Conservation (phyloP, 2,797 vertebrate genomes). For the Lagodon rhomboides region DNA sequence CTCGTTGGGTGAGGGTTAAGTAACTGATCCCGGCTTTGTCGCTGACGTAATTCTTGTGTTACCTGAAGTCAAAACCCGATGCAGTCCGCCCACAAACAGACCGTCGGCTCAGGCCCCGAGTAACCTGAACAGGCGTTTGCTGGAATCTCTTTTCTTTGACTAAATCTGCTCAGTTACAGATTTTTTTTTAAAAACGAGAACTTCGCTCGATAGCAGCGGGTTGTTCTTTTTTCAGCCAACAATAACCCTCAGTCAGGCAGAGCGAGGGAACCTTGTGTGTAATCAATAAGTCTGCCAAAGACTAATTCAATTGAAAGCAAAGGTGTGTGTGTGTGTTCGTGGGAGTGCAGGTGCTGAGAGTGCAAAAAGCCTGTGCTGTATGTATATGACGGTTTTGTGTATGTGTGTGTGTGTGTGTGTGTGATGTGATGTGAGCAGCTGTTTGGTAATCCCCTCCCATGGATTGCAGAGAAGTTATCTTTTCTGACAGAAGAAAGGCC, state of each 20-base stretch:
- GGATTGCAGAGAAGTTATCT: conserved; percentile 55
- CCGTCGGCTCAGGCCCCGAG: not conserved
- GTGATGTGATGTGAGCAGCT: conserved; percentile 27
- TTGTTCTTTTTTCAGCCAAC: conserved; percentile 28
- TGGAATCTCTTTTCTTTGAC: not conserved
- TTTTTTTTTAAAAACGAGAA: not conserved
- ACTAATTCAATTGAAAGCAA: conserved; percentile 22
- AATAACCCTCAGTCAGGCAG: conserved; percentile 6
- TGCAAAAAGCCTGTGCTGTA: conserved; percentile 5
- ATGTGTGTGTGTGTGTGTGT: conserved; percentile 8
- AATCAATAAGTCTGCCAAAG: conserved; percentile 48
- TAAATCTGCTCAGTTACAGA: not conserved
- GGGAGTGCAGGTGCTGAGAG: conserved; percentile 17
- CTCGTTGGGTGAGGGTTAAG: too few species aligned
- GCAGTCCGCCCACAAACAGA: not conserved
- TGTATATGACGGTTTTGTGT: not conserved
- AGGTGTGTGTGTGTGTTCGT: not conserved
- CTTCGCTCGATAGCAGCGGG: not conserved
- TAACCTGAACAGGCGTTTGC: not conserved
- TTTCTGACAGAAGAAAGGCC: conserved; percentile 56
- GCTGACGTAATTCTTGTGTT: not conserved
- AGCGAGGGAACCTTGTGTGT: conserved; percentile 14
- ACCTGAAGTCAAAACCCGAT: not conserved
- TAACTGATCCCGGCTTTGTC: too few species aligned
- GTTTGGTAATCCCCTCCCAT: conserved; percentile 46